Base-by-base conservation (phyloP, 23 tunicate species). In the Corella eumyota region DNA sequence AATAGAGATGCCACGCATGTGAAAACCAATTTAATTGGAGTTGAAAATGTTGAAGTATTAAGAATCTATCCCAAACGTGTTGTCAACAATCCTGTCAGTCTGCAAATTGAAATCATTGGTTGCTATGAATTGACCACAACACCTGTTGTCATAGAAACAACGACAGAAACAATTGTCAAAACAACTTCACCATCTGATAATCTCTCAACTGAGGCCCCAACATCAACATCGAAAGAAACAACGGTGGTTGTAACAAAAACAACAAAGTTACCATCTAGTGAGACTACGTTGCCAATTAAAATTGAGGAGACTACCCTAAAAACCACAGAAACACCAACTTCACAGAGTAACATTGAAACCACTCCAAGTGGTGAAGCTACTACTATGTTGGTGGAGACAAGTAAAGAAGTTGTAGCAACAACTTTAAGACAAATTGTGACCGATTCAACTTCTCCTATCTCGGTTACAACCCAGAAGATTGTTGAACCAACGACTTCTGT, bases 91-190 rank as follows among this genome's bases (percentile, higher is more conserved):
- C 67, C 61, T 21, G 30, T 66, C 1, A 58, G 67, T 47, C 23
- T 76, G 74, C 56, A 70, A 59, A 70, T 76, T 24, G 83, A 76
- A 51, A 58, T 76, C 50, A 61, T 56, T 45, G 83, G 73, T 22
- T 76, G 83, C 44, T 30, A 34, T 24, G 60, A 66, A 67, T 30
- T 50, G 36, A 63, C 70, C 1, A 69, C 83, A 3, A 56, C 36
- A 4, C 81, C 90, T 0, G 81, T 58, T 0, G 29, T 75, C 29
- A 62, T 69, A 21, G 76, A 75, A 69, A 84, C 83, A 11, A 75
- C 82, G 31, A 76, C 76, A 0, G 73, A 72, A 70, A 69, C 70
- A 28, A 69, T 46, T 1, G 49, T 48, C 2, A 68, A 61, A 34
- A 37, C 63, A 2, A 78, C 76, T 4, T 52, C 58, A 22, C 70